Base-by-base conservation (phyloP, 2,113 vertebrate species). In the Actinemys pallida region DNA sequence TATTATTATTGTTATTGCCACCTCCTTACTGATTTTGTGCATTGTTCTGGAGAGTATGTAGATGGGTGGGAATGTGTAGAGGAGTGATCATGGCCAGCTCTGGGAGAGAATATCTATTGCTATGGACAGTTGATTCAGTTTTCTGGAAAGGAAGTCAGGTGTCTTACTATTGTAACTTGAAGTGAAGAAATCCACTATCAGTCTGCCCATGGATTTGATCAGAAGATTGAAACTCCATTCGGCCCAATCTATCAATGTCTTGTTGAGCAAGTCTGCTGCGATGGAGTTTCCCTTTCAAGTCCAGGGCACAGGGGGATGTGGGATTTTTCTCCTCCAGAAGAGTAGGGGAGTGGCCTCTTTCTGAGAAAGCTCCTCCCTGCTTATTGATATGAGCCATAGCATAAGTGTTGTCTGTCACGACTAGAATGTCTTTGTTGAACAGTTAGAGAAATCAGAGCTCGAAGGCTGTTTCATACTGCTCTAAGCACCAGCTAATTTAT, bases 181-280 rank as follows among this genome's bases (percentile, higher is more conserved):
- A 80, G 65, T 24, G 90, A 90, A 93, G 50, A 76, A 84, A 54
- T 6, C 76, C 45, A 59, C 59, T 17, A 17, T 65, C 31, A 65
- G 62, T 35, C 12, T 65, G 62, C 29, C 62, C 13, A 16, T 0
- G 0, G 45, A n/a, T 81, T 78, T 25, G 45, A 7, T 12, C n/a
- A 93, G 80, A 81, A 0, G 0, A 85, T 0, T 0, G 65, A 17
- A 2, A 0, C 22, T 85, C 35, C 0, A 0, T 82, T 76, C 85
- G 57, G 90, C 42, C 81, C 86, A 93, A 52, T 3, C 39, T n/a
- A 54, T 80, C 93, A 96, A 81, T 85, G 90, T 84, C 85, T 62
- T 20, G 0, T 19, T 42, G 24, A 88, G 92, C 29, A 86, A 92
- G 94, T 72, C 83, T 62, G 31, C 84, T 62, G 31, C 76, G 13